Evolutionary conservation across 2,113 vertebrate species (phyloP).

Genomic region (Sturnira hondurensis): DNA sequence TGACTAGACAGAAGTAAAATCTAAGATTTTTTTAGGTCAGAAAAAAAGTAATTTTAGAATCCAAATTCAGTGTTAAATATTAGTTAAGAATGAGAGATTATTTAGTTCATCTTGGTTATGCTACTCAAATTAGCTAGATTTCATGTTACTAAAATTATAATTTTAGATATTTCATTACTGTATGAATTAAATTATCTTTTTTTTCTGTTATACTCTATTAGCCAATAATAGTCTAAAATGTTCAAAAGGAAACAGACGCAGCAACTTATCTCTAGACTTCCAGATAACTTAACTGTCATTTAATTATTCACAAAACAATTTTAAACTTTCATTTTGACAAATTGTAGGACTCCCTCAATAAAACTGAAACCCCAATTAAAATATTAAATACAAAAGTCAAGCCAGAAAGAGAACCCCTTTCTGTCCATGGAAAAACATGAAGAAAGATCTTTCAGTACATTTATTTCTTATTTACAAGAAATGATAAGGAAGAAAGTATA

Average conservation of each 20-base stretch:
- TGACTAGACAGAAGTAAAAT: background rate
- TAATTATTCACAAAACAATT: background rate
- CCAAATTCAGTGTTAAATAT: background rate
- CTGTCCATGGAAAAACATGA: background rate
- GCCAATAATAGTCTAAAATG: background rate
- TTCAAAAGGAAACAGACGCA: background rate
- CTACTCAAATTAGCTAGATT: background rate
- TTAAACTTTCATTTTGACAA: background rate
- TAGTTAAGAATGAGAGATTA: constrained; percentile 10
- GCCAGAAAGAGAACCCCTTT: background rate
- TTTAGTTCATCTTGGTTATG: background rate
- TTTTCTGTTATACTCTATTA: background rate
- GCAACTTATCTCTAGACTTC: background rate
- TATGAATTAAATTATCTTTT: background rate
- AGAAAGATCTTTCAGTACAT: background rate
- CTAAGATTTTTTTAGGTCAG: background rate
- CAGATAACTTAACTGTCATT: background rate
- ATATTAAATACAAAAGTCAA: background rate
- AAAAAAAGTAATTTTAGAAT: constrained; percentile 1
- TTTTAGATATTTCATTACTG: background rate
- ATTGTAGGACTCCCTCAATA: background rate
- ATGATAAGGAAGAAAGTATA: background rate
- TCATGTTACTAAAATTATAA: background rate
- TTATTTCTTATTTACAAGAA: constrained; percentile 5
- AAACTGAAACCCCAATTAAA: constrained; percentile 9